Conservation (phyloP, 2,113 vertebrate species). For the Corythornis vintsioides region DNA sequence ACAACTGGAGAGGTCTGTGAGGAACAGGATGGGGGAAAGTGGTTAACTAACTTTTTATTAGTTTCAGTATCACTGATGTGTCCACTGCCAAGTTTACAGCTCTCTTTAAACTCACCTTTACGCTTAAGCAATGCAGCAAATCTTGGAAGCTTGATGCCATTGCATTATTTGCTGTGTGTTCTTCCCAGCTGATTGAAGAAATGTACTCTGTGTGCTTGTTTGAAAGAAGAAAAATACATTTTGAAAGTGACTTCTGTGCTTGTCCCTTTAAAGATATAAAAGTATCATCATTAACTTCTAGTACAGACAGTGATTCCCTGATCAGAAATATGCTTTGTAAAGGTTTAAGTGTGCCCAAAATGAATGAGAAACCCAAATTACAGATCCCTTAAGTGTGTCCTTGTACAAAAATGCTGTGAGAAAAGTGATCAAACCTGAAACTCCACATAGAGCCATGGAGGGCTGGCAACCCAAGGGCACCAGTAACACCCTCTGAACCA, state of each 20-base stretch:
- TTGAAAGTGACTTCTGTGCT: neutral
- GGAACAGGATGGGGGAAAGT: neutral
- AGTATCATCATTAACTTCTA: neutral
- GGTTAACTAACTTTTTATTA: neutral
- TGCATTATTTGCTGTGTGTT: neutral
- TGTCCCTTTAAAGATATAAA: neutral
- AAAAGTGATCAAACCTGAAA: neutral
- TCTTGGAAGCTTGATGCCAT: neutral
- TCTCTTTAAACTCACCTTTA: neutral
- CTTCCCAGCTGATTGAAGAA: neutral
- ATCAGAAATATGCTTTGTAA: neutral
- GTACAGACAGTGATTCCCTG: neutral
- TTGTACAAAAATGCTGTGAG: neutral
- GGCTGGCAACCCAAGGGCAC: neutral
- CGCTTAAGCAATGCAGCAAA: neutral
- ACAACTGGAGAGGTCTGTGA: neutral
- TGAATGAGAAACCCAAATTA: neutral
- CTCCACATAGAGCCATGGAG: neutral
- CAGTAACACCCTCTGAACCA: neutral
- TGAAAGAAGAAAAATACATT: neutral
- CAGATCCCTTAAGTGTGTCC: neutral
- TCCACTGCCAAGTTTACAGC: neutral
- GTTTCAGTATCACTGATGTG: neutral
- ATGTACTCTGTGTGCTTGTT: neutral
- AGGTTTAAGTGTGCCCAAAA: neutral